phyloP scores from a whole-genome alignment of 2,888 invertebrate genomes.

The Drosophila anomelani region DNA sequence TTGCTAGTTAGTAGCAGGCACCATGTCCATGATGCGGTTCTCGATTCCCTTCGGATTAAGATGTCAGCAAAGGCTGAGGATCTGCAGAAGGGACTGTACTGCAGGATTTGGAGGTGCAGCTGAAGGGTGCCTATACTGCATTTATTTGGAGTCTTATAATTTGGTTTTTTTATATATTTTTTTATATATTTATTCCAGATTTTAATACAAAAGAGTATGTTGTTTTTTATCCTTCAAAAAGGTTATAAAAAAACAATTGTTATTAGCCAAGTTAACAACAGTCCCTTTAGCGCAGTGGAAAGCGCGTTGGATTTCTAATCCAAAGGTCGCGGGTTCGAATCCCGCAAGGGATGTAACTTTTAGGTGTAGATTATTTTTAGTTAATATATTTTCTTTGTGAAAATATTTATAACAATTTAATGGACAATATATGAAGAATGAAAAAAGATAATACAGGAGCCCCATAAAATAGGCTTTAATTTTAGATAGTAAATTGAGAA shows the following conservation, averaged over 20 bases:
- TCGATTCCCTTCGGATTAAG: conserved; percentile 11
- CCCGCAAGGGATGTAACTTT: conserved; percentile 83
- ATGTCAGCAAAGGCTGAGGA: conserved; percentile 5
- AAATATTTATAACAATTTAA: background rate
- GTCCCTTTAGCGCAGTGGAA: conserved; percentile 84
- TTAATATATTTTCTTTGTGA: background rate
- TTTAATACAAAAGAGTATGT: too few relatives aligned
- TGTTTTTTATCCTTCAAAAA: background rate
- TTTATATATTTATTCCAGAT: too few relatives aligned
- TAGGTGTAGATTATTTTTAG: background rate
- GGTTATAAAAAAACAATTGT: background rate
- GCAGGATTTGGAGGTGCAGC: background rate
- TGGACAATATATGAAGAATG: background rate
- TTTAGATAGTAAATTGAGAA: background rate
- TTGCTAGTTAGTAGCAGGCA: conserved; percentile 77
- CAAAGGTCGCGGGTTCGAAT: conserved; percentile 85
- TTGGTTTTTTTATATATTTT: too few relatives aligned
- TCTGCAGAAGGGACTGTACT: conserved; percentile 12
- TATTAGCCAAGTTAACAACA: background rate
- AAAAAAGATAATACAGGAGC: too few relatives aligned
- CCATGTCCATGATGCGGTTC: conserved; percentile 36
- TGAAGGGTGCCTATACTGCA: background rate
- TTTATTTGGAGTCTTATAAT: too few relatives aligned
- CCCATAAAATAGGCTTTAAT: background rate
- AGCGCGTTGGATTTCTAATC: conserved; percentile 85